These are phyloP conservation scores for Platycnemis pennipes DNA, from an alignment of 2,888 invertebrate genomes.

Conservation along the genomic window DNA sequence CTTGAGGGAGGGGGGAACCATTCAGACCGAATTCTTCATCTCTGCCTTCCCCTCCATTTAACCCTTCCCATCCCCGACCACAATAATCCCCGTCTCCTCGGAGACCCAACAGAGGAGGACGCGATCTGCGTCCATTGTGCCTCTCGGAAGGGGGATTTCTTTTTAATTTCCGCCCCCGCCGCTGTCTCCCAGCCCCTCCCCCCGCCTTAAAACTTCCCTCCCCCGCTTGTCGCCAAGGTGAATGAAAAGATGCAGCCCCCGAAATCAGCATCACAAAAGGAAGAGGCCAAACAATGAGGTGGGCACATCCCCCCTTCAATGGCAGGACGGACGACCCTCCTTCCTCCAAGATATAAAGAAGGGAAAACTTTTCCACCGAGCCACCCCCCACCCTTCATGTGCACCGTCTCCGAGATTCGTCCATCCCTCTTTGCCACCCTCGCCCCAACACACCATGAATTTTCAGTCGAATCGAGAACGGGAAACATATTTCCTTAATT, in stretches of 20 bases:
- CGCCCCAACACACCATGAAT: neutral
- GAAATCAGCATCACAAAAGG: conserved; percentile 51
- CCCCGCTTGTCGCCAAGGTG: neutral
- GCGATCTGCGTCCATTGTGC: neutral
- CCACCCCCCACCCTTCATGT: neutral
- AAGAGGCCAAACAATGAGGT: conserved; percentile 26
- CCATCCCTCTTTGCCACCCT: neutral
- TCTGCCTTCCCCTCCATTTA: neutral
- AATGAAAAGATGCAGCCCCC: neutral
- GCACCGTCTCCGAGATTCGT: neutral
- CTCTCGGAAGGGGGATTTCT: neutral
- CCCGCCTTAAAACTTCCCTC: conserved; percentile 26
- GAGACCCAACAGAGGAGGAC: neutral
- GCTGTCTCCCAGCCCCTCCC: neutral
- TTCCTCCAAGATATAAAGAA: no score
- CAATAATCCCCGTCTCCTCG: neutral
- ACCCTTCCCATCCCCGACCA: neutral
- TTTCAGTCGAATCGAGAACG: no score
- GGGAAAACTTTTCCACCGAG: neutral
- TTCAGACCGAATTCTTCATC: neutral
- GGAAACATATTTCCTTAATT: no score
- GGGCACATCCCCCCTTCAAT: neutral
- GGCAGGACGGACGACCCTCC: no score
- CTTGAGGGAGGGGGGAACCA: neutral
- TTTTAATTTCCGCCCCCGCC: conserved; percentile 17